A percentile compares a stretch with the other conserved stretches of the same genome.
Conservation (phyloP, 2,888 invertebrate species). For the Caenorhabditis japonica region DNA sequence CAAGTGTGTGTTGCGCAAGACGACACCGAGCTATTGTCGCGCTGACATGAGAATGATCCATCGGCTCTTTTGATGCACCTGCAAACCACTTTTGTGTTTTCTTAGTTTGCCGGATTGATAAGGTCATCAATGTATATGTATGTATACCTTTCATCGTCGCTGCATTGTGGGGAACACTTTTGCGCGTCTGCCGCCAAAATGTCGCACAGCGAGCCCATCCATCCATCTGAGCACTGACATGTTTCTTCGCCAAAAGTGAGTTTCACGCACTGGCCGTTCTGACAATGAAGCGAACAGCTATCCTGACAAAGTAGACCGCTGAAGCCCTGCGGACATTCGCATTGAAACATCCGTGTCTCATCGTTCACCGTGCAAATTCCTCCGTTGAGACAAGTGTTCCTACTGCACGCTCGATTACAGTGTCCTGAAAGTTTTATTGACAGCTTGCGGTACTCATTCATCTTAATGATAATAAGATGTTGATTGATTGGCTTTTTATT, state of each 20-base stretch:
- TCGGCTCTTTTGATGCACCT: conserved; percentile 46
- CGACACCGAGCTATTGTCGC: conserved; percentile 5
- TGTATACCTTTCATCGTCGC: conserved; percentile 46
- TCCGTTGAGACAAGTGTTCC: conserved; percentile 68
- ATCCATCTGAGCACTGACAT: conserved; percentile 60
- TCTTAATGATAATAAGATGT: conserved; percentile 50
- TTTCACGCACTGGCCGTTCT: conserved; percentile 58
- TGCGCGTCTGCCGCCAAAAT: conserved; percentile 37
- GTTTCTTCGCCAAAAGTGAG: conserved; percentile 53
- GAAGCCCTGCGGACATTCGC: conserved; percentile 65
- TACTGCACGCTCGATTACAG: conserved; percentile 55
- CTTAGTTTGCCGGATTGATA: background rate
- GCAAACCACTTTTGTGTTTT: conserved; percentile 24
- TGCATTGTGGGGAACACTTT: conserved; percentile 50
- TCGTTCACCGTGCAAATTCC: conserved; percentile 68
- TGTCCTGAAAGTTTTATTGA: conserved; percentile 36
- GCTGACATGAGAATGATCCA: conserved; percentile 40
- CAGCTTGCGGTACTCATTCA: conserved; percentile 32
- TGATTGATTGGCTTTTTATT: conserved; percentile 23
- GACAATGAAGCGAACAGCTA: conserved; percentile 56
- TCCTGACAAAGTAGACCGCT: conserved; percentile 65
- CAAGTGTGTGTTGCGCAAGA: conserved; percentile 62
- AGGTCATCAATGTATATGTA: no score
- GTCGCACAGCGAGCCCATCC: conserved; percentile 61
- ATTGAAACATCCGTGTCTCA: conserved; percentile 63